phyloP scores from a whole-genome alignment of 2,888 invertebrate species.

The Pheosia tremula region DNA sequence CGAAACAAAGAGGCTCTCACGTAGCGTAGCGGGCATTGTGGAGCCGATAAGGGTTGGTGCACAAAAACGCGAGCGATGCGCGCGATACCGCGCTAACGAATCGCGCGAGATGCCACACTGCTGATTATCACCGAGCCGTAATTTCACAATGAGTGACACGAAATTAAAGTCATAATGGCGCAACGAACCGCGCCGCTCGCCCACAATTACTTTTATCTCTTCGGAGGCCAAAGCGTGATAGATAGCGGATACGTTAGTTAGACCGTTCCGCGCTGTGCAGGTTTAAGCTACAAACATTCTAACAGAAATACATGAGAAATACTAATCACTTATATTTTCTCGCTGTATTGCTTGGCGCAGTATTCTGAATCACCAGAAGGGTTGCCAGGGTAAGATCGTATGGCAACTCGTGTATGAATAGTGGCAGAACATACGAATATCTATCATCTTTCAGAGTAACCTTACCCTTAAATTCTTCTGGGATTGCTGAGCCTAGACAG shows the following conservation, averaged over 20 bases:
- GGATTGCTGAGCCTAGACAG: too few species aligned
- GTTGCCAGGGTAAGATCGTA: too few species aligned
- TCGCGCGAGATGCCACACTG: neutral
- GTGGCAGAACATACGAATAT: too few species aligned
- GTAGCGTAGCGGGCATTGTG: neutral
- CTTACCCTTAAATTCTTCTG: too few species aligned
- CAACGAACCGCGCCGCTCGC: neutral
- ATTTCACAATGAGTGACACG: neutral
- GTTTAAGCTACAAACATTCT: too few species aligned
- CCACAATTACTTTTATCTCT: neutral
- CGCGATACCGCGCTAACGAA: neutral
- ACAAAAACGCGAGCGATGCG: neutral
- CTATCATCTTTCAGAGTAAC: too few species aligned
- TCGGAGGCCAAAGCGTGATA: neutral
- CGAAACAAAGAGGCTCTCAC: neutral
- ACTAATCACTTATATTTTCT: too few species aligned
- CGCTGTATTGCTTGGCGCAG: too few species aligned
- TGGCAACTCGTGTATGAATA: too few species aligned
- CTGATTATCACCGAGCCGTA: neutral
- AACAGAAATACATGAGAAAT: too few species aligned
- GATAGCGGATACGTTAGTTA: neutral
- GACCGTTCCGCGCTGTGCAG: neutral
- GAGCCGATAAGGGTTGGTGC: neutral
- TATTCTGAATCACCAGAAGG: too few species aligned
- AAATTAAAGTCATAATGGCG: neutral